Conservation (phyloP, 2,113 vertebrate genomes). For the Cephalophus harveyi region DNA sequence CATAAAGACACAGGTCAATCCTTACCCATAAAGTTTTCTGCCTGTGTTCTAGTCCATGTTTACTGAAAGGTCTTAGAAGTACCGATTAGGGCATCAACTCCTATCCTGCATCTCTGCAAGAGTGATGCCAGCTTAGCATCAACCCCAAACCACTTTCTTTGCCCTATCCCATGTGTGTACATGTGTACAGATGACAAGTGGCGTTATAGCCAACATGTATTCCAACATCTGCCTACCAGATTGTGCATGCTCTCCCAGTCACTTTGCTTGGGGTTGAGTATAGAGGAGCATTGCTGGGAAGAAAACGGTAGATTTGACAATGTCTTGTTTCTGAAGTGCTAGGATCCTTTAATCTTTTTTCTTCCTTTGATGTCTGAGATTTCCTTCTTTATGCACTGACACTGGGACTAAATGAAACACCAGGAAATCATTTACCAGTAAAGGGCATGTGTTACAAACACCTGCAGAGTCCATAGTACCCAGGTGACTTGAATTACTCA, state of each 20-base stretch:
- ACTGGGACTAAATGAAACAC: conserved; percentile 59
- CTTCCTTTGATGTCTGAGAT: conserved; percentile 69
- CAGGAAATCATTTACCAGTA: conserved; percentile 69
- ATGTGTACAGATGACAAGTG: background rate
- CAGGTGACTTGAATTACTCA: conserved; percentile 68
- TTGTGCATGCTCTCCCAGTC: background rate
- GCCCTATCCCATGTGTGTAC: background rate
- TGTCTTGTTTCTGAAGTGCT: conserved; percentile 57
- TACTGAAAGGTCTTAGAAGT: background rate
- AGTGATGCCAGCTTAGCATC: background rate
- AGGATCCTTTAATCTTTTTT: conserved; percentile 68
- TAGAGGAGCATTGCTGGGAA: background rate
- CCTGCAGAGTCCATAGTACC: conserved; percentile 43
- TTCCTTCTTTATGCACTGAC: conserved; percentile 50
- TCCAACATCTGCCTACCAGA: conserved; percentile 70
- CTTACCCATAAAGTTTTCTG: background rate
- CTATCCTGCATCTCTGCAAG: background rate
- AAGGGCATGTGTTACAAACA: conserved; percentile 50
- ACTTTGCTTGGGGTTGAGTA: conserved; percentile 21
- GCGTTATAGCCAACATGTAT: background rate
- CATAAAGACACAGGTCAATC: background rate
- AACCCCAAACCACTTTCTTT: background rate
- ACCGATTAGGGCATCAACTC: background rate
- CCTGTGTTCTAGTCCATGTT: background rate
- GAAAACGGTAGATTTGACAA: conserved; percentile 29